Base-by-base conservation (phyloP, 2,113 vertebrate species). In the Trogon surrucura region DNA sequence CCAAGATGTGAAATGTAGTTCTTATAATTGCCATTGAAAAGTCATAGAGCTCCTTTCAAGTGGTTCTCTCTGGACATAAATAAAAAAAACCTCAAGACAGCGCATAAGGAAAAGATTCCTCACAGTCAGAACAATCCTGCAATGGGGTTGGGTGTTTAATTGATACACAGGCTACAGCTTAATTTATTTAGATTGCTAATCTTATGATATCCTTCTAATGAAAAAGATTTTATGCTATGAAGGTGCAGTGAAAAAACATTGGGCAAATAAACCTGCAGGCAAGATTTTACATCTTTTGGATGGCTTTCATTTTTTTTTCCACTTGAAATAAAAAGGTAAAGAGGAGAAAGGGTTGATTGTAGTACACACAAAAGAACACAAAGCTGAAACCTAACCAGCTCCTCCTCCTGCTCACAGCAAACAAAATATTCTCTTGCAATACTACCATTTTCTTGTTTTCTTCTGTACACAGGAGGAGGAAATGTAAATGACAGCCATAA, bases 1-100 rank as follows among this genome's bases (percentile, higher is more conserved):
- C 92, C 77, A 93, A 84, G 34, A 91, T 77, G 62, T 90, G 95
- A 93, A 95, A 96, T 89, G 93, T 75, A 95, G 92, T 69, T 96
- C 86, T 81, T 84, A 36, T 93, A 93, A 94, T 69, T 89, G 88
- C 91, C 80, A 92, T 72, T 91, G 95, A 89, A 79, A 96, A 86
- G 92, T 61, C 69, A 6, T 69, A 82, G 65, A 91, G 88, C 73
- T 84, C 78, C 66, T 94, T 93, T 92, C 88, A 94, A 94, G 88
- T 85, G 83, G 61, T 88, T 95, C 50, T 94, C 69, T 79, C 86
- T 60, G 72, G 60, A 78, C 78, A 80, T 79, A 91, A 95, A 94
- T 96, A 89, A 85, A 95, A 85, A 95, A 94, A 66, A 11, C 36
- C 84, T 85, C 1, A 1, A 67, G 65, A 85, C 10, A 4, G 65